Percentiles rank a stretch among this genome's conserved stretches.
Evolutionary conservation across 2,113 vertebrate genomes (phyloP).

Genomic region (Aegithalos caudatus): DNA sequence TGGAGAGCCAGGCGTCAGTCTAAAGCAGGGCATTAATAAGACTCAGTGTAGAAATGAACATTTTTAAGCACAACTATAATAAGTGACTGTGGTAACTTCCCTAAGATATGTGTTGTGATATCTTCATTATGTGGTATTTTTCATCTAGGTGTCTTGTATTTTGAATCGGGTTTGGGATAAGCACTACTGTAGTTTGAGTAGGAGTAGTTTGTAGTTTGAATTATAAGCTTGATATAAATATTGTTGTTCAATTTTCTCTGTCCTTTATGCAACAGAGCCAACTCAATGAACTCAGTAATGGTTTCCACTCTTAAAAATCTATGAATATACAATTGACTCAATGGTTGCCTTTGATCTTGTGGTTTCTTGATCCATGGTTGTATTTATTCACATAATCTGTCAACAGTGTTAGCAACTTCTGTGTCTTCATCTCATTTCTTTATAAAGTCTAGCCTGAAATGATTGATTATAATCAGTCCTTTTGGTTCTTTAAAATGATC

Average conservation of each 20-base stretch:
- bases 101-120: neutral
- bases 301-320: slow-evolving; percentile 13
- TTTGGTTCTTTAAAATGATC: neutral
- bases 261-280: neutral
- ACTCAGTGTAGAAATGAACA: neutral
- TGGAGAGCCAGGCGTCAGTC: neutral
- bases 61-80: neutral
- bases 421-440: neutral
- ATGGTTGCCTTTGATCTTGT: neutral
- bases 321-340: neutral
- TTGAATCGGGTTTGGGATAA: neutral
- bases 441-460: neutral
- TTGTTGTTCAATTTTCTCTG: neutral
- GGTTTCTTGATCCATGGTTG: neutral
- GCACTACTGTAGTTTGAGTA: neutral
- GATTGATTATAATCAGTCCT: neutral
- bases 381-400: neutral
- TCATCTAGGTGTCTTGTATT: neutral
- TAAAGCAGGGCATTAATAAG: neutral
- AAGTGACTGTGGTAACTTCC: neutral
- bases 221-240: neutral
- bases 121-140: neutral
- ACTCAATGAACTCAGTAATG: neutral
- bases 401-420: neutral
- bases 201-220: too few relatives aligned